Base-by-base conservation (phyloP, 1,140 invertebrate species). In the Drusus annulatus region DNA sequence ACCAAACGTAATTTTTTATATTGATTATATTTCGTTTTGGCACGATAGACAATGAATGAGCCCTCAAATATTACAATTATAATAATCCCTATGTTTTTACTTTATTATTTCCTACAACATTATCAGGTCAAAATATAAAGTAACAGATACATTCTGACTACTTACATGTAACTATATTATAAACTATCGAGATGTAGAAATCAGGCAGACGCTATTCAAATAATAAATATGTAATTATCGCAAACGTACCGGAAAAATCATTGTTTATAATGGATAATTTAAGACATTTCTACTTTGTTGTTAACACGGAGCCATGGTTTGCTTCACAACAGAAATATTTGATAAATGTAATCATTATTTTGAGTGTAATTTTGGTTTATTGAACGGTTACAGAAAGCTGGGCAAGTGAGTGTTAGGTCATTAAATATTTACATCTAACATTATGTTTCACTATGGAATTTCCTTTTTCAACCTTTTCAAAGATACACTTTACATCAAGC, bases 1-100 rank as follows among this genome's bases (percentile, higher is more conserved):
- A 79, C 68, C 56, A 78, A 65, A 63, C 19, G n/a, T 58, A n/a
- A 36, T 51, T 79, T 74, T 79, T 78, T 62, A 83, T 83, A 81
- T 69, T 81, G 82, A 83, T 79, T 83, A 83, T 80, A 80, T 83
- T 83, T 83, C 80, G 80, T 83, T 83, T 83, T 83, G 82, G 82
- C 82, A 83, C 82, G 73, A 83, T 83, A 83, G 82, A 83, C 82
- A 83, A 83, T 79, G 79, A 83, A 83, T 83, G 82, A 83, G 82
- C 82, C 80, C 81, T 83, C 78, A 81, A 81, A 80, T 83, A 80
- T 83, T 83, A 83, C 80, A 83, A 69, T 83, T 79, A 83, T 78
- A 71, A 69, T 83, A 80, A 80, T 83, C 77, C 74, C 79, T 79
- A 78, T 79, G 73, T 63, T 68, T 80, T 79, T 75, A 74, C 65